Percentiles rank a stretch among this genome's conserved stretches.
These are phyloP conservation scores for Tinamus major DNA, from an alignment of 2,797 vertebrate species.

Conservation along the genomic window DNA sequence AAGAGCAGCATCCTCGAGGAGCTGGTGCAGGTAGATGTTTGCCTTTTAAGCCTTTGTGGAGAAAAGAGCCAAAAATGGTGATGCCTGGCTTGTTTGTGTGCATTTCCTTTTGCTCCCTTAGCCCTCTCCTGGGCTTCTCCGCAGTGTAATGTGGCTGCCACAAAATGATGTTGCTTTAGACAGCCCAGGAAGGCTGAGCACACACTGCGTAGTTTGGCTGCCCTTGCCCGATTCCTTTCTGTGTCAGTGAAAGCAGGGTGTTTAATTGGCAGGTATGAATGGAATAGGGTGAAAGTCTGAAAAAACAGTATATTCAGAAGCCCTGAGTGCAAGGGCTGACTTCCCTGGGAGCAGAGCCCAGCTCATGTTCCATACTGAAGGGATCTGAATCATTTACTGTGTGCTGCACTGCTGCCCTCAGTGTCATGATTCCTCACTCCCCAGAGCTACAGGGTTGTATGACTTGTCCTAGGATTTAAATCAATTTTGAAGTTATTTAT, in stretches of 20 bases:
- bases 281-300: neutral
- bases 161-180: neutral
- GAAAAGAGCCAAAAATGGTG: neutral
- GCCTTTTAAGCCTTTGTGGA: neutral
- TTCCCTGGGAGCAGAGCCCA: neutral
- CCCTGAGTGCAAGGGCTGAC: neutral
- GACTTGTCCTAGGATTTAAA: neutral
- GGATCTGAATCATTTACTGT: neutral
- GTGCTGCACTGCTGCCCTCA: neutral
- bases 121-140: neutral
- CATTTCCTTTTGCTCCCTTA: neutral
- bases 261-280: neutral
- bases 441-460: neutral
- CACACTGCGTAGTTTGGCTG: neutral
- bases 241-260: neutral
- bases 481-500: neutral
- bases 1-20: neutral
- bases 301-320: neutral
- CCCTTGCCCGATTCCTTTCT: neutral
- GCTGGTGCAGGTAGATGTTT: neutral
- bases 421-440: fast-evolving
- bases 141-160: neutral
- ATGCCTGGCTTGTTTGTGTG: neutral
- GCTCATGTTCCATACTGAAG: neutral
- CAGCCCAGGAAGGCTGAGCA: neutral